A percentile compares a stretch with the other conserved stretches of the same genome.
These are phyloP conservation scores for Rhabdophis nuchalis DNA, from an alignment of 2,797 vertebrate genomes.

Conservation along the genomic window DNA sequence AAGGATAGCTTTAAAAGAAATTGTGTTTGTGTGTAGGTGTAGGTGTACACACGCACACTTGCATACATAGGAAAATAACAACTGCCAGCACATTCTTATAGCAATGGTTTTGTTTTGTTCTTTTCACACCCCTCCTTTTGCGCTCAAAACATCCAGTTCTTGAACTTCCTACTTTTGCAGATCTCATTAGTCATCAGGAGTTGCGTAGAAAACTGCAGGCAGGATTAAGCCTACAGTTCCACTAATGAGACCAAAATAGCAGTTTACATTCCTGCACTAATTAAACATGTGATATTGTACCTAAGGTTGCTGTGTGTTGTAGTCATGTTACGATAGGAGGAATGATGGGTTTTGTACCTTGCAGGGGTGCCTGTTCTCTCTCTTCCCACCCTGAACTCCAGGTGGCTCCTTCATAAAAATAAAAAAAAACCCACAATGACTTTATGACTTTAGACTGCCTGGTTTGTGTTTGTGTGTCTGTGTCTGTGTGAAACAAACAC, in stretches of 20 bases:
- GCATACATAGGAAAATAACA: neutral
- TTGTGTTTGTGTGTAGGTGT: neutral
- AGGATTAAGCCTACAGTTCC: conserved; percentile 31
- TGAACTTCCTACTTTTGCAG: neutral
- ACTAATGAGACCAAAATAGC: conserved; percentile 32
- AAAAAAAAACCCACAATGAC: conserved; percentile 12
- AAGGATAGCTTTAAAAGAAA: neutral
- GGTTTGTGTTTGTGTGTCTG: neutral
- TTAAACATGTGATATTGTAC: conserved; percentile 28
- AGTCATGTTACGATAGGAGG: conserved; percentile 16
- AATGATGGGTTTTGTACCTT: conserved; percentile 21
- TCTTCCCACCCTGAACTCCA: conserved; percentile 5
- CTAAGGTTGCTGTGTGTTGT: conserved; percentile 18
- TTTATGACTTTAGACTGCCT: neutral
- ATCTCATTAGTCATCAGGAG: conserved; percentile 21
- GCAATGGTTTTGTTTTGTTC: neutral
- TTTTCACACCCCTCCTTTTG: too few species aligned
- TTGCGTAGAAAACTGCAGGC: conserved; percentile 5
- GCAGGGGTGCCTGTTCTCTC: conserved; percentile 28
- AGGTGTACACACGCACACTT: neutral
- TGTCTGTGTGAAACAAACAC: conserved; percentile 7
- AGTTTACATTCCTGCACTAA: conserved; percentile 26
- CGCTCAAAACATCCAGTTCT: neutral
- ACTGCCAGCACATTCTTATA: neutral
- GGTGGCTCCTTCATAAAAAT: conserved; percentile 14